Base-by-base conservation (phyloP, 2,888 invertebrate genomes). In the Synanthedon andrenaeformis region DNA sequence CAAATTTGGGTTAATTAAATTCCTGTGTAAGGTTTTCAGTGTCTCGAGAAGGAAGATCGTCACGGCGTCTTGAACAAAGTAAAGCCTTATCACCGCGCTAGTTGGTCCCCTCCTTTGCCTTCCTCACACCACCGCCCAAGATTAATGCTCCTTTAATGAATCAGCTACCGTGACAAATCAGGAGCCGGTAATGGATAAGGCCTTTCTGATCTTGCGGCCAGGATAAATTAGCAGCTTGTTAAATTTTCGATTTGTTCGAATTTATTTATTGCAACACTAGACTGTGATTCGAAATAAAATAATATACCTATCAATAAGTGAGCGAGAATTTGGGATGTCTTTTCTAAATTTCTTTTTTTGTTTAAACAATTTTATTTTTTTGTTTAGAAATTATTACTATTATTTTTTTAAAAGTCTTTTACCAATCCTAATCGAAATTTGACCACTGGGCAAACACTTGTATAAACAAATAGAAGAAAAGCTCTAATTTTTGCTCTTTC, bases 131-230 rank as follows among this genome's bases (percentile, higher is more conserved):
- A 56, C 59, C 59, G n/a, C 55, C 74, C 69, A 79, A 82, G 82
- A 82, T 81, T 81, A 80, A 81, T 80, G 77, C 66, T 61, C 66
- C 65, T 70, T 76, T 82, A 83, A 82, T 83, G 80, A 83, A 82
- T 83, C 81, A 81, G 79, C 79, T 74, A 71, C 74, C 74, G 74
- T 82, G 82, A 82, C 81, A 82, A 82, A 82, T 83, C 81, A 80
- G 76, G 67, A 70, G 67, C 63, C 71, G 60, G 75, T 78, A 81
- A 82, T 80, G 79, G 81, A 78, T 78, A 79, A 75, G 70, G 74
- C 72, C 66, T 76, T 72, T 69, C 72, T 74, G 75, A 76, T 78
- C 74, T 73, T 71, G 69, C 65, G 70, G 70, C 71, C 69, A 70
- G 74, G 74, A 74, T 79, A 70, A 76, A 77, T 80, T 75, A 73